Percentiles rank a stretch among this genome's conserved stretches.
phyloP scores from a whole-genome alignment of 2,113 vertebrate genomes.

The Mirounga angustirostris region DNA sequence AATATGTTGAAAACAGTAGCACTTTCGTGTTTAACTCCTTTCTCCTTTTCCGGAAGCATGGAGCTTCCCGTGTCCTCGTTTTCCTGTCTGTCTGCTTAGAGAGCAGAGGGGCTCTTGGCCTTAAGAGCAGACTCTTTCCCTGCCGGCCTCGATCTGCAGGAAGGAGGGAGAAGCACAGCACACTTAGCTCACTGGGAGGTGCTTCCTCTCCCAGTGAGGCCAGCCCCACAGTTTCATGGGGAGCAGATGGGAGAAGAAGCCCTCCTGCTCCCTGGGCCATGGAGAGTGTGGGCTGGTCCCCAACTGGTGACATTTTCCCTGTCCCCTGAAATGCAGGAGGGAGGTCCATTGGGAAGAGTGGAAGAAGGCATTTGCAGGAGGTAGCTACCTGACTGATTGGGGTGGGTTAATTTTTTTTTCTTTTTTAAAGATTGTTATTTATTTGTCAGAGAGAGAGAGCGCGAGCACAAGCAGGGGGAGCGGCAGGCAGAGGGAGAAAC shows the following conservation, averaged over 20 bases:
- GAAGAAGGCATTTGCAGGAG: not conserved
- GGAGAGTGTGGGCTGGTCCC: not conserved
- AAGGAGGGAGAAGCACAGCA: constrained; percentile 64
- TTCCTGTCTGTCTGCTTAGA: not conserved
- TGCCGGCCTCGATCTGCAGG: constrained; percentile 67
- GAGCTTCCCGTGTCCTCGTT: constrained; percentile 4
- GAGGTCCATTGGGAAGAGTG: not conserved
- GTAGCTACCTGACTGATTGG: not conserved
- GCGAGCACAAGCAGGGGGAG: no score
- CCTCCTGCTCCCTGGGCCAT: not conserved
- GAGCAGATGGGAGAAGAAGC: not conserved
- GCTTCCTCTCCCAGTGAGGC: not conserved
- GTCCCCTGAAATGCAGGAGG: not conserved
- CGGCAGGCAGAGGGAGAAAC: no score
- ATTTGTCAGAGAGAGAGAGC: no score
- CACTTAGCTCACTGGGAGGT: not conserved
- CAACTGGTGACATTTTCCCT: not conserved
- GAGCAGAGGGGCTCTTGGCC: constrained; percentile 11
- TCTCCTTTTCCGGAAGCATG: constrained; percentile 15
- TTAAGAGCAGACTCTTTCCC: not conserved
- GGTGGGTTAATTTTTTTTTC: not conserved
- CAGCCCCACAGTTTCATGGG: not conserved
- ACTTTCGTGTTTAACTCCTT: not conserved
- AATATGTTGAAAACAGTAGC: constrained; percentile 45
- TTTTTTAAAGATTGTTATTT: no score